Conservation (phyloP, 1,140 invertebrate genomes). For the Macrostomum lignano region DNA sequence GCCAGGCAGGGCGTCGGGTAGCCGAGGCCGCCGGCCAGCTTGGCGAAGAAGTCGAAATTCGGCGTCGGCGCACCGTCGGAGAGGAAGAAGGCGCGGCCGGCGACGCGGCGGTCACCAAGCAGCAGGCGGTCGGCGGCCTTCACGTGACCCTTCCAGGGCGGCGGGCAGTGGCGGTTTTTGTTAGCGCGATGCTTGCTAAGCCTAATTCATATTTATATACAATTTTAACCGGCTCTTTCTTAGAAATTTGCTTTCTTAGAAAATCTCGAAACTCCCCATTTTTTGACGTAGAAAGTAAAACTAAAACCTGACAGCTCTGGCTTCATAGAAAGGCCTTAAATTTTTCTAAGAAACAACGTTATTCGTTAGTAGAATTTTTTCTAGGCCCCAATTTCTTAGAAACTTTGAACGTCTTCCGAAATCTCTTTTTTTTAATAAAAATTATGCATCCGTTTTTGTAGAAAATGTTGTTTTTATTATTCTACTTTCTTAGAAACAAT, state of each 20-base stretch:
- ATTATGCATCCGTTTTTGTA: neutral
- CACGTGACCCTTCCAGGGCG: constrained; percentile 13
- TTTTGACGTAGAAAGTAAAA: neutral
- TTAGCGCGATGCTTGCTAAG: no score
- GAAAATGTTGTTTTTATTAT: constrained; percentile 6
- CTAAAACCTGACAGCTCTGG: no score
- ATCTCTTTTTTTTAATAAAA: neutral
- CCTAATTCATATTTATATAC: neutral
- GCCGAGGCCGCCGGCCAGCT: no score
- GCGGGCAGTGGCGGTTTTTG: neutral
- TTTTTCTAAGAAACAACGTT: no score
- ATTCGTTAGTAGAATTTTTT: no score
- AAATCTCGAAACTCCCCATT: neutral
- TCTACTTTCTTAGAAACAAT: constrained; percentile 12
- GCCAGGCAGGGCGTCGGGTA: no score
- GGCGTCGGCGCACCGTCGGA: constrained; percentile 26
- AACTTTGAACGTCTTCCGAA: no score
- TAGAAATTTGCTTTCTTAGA: neutral
- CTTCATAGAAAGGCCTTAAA: no score
- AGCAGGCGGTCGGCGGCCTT: no score
- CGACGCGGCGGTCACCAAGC: no score
- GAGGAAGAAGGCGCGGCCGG: constrained; percentile 28
- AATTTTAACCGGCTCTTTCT: neutral
- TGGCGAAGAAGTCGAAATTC: constrained; percentile 26
- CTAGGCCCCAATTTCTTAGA: no score